Conservation (phyloP, 2,888 invertebrate species). For the Meliscaeva auricollis region DNA sequence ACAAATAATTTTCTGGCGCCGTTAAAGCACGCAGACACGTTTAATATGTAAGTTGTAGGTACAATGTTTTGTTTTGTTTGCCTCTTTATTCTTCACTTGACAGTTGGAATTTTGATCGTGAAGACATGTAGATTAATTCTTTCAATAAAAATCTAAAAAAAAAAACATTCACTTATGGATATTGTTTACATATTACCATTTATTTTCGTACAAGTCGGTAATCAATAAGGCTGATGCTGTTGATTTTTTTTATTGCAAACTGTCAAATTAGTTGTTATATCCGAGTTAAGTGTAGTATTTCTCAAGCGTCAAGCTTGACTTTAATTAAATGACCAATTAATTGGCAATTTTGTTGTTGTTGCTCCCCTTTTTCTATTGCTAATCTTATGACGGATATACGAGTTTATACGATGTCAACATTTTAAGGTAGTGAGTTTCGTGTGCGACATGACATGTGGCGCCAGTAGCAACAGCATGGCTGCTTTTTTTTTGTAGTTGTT, state of each 20-base stretch:
- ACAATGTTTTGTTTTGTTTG: constrained; percentile 25
- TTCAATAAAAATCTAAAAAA: constrained; percentile 5
- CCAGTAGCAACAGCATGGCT: constrained; percentile 41
- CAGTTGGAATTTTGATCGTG: constrained; percentile 71
- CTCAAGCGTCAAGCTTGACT: constrained; percentile 41
- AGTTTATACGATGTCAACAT: constrained; percentile 58
- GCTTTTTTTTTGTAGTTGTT: background rate
- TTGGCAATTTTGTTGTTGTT: constrained; percentile 24
- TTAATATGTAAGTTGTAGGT: constrained; percentile 32
- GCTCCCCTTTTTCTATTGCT: constrained; percentile 36
- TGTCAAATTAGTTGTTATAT: constrained; percentile 11
- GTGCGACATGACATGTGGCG: constrained; percentile 69
- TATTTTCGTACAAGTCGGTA: constrained; percentile 38
- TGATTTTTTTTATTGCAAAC: background rate
- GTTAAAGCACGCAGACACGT: constrained; percentile 68
- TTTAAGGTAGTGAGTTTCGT: constrained; percentile 55
- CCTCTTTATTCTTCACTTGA: constrained; percentile 55
- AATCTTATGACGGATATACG: constrained; percentile 47
- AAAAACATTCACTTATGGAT: constrained; percentile 39
- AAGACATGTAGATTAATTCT: constrained; percentile 60
- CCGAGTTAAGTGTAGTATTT: constrained; percentile 20
- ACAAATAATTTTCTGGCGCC: constrained; percentile 75
- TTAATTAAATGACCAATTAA: constrained; percentile 51
- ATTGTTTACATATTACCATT: constrained; percentile 39
- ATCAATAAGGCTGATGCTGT: constrained; percentile 9